Percentiles rank a stretch among this genome's conserved stretches.
Conservation (phyloP, 1,140 invertebrate genomes). For the Drosophila sproati region DNA sequence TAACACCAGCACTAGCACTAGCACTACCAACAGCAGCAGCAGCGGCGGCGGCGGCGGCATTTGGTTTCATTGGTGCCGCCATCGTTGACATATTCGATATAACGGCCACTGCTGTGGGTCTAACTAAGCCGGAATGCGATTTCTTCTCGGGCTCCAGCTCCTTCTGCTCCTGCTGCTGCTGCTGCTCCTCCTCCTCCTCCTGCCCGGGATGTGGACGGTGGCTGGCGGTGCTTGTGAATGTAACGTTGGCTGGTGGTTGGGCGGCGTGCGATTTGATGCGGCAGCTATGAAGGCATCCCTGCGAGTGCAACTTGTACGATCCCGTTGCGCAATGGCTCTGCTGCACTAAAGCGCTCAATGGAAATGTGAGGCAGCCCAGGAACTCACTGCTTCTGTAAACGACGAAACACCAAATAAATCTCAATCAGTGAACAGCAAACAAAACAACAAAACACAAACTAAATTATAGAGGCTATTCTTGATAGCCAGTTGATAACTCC, state of each 20-base stretch:
- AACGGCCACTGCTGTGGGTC: constrained; percentile 3
- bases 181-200: neutral
- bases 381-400: constrained; percentile 90
- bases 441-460: no score
- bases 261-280: constrained; percentile 32
- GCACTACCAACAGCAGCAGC: neutral
- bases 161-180: neutral
- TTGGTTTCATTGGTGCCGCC: constrained; percentile 50
- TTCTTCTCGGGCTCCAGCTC: neutral
- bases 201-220: constrained; percentile 15
- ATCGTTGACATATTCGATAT: constrained; percentile 38
- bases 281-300: constrained; percentile 72
- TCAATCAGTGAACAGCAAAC: no score
- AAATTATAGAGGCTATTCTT: no score
- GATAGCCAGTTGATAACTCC: no score
- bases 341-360: constrained; percentile 88
- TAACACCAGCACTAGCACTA: no score
- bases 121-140: neutral
- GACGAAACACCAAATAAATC: neutral
- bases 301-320: constrained; percentile 86
- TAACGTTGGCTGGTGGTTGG: constrained; percentile 24
- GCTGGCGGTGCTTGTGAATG: constrained; percentile 25
- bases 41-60: constrained; percentile 15
- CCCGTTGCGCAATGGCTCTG: constrained; percentile 85
- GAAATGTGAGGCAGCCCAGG: constrained; percentile 92